A percentile compares a stretch with the other conserved stretches of the same genome.
phyloP scores from a whole-genome alignment of 2,888 invertebrate genomes.

The Limnephilus lunatus region DNA sequence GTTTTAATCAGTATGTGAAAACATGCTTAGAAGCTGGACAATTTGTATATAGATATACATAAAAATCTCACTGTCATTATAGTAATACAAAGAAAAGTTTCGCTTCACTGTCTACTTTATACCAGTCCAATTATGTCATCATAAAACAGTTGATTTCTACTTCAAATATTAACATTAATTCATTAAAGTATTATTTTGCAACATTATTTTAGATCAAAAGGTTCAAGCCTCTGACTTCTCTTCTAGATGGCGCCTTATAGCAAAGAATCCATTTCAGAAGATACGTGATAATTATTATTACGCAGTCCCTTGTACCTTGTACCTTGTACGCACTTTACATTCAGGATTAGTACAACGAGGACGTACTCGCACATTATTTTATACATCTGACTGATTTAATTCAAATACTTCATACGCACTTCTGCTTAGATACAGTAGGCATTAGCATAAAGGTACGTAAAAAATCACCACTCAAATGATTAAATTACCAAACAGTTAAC shows the following conservation, averaged over 20 bases:
- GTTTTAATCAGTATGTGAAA: too few relatives aligned
- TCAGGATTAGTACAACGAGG: background rate
- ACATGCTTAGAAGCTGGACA: too few relatives aligned
- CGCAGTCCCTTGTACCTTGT: background rate
- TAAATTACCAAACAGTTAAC: background rate
- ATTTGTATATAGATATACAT: too few relatives aligned
- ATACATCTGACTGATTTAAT: background rate
- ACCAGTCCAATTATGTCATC: background rate
- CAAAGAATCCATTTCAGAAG: background rate
- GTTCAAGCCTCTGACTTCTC: background rate
- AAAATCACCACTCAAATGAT: background rate
- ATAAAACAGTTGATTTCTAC: background rate
- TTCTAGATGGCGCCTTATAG: constrained; percentile 9
- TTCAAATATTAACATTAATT: background rate
- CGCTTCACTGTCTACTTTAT: background rate
- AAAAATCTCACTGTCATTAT: too few relatives aligned
- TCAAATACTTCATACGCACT: background rate
- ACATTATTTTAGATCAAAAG: background rate
- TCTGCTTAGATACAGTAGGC: background rate
- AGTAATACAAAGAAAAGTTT: background rate
- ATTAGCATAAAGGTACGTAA: background rate
- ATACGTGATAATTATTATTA: background rate
- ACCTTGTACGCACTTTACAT: background rate
- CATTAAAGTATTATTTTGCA: background rate
- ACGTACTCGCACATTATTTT: background rate